Conservation (phyloP, 2,888 invertebrate genomes). For the Chelonus formosanus region DNA sequence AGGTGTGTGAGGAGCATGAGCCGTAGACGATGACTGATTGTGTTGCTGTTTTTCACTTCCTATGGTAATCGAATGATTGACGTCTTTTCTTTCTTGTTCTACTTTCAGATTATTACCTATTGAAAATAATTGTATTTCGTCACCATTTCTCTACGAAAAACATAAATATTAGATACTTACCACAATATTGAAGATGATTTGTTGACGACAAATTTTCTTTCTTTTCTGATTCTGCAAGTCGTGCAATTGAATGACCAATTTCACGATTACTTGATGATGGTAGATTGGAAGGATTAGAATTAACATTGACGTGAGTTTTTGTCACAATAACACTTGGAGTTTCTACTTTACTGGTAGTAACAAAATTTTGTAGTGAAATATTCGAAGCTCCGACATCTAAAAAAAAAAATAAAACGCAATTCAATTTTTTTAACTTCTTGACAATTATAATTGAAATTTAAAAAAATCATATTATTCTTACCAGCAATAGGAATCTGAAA, state of each 20-base stretch:
- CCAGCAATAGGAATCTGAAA: conserved; percentile 67
- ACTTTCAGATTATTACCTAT: conserved; percentile 54
- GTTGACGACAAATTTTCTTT: conserved; percentile 48
- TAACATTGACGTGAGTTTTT: conserved; percentile 61
- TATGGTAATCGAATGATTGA: conserved; percentile 46
- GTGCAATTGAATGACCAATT: conserved; percentile 58
- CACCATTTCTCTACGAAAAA: no score
- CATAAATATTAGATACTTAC: not conserved
- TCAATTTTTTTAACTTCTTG: conserved; percentile 13
- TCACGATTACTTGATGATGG: conserved; percentile 56
- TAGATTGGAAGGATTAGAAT: conserved; percentile 54
- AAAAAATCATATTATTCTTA: conserved; percentile 39
- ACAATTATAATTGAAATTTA: not conserved
- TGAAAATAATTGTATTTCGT: conserved; percentile 29
- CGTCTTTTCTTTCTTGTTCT: conserved; percentile 56
- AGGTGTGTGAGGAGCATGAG: conserved; percentile 52
- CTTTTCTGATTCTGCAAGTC: conserved; percentile 57
- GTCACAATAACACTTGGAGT: conserved; percentile 70
- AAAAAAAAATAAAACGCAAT: conserved; percentile 15
- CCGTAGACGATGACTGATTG: conserved; percentile 52
- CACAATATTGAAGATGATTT: not conserved
- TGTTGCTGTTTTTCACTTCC: conserved; percentile 51
- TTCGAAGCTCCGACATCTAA: conserved; percentile 57
- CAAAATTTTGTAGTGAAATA: conserved; percentile 55
- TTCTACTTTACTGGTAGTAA: conserved; percentile 56